phyloP scores from a whole-genome alignment of 2,888 invertebrate species.

The Pteria penguin region DNA sequence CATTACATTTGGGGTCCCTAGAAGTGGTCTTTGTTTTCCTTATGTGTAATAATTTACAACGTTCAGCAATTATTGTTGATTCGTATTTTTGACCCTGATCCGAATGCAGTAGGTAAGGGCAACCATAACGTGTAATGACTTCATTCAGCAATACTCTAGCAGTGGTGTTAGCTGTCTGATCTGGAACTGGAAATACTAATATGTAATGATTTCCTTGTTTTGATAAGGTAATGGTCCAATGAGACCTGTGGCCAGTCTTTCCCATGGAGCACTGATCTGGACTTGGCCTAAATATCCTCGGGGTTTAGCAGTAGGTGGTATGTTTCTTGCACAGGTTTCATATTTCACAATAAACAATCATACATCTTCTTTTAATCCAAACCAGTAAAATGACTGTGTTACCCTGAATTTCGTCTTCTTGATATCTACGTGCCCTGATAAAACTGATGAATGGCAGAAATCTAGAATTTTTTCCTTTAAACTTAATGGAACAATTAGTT shows the following conservation, averaged over 20 bases:
- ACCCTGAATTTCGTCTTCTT: slow-evolving; percentile 16
- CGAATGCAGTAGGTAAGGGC: slow-evolving; percentile 34
- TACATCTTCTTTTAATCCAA: slow-evolving; percentile 5
- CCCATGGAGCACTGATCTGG: slow-evolving; percentile 85
- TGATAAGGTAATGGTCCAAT: slow-evolving; percentile 33
- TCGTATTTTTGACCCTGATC: slow-evolving; percentile 47
- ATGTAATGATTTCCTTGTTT: slow-evolving; percentile 26
- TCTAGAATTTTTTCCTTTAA: slow-evolving; percentile 8
- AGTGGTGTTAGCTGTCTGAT: slow-evolving; percentile 16
- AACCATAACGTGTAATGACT: slow-evolving; percentile 42
- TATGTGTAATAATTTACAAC: slow-evolving; percentile 32
- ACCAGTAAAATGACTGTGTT: slow-evolving; percentile 25
- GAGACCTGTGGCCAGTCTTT: slow-evolving; percentile 27
- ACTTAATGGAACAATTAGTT: not conserved
- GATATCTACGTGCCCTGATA: slow-evolving; percentile 20
- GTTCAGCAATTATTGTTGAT: slow-evolving; percentile 19
- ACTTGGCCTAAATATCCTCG: slow-evolving; percentile 82
- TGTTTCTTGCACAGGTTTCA: slow-evolving; percentile 23
- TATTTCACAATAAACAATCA: not conserved
- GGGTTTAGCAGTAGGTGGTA: not conserved
- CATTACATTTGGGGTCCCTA: slow-evolving; percentile 31
- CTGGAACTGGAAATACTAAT: slow-evolving; percentile 20
- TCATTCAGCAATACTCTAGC: slow-evolving; percentile 37
- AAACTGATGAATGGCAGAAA: not conserved
- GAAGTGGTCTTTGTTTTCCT: slow-evolving; percentile 34